A percentile compares a stretch with the other conserved stretches of the same genome.
Conservation (phyloP, 2,888 invertebrate species). For the Netelia fuscicornis region DNA sequence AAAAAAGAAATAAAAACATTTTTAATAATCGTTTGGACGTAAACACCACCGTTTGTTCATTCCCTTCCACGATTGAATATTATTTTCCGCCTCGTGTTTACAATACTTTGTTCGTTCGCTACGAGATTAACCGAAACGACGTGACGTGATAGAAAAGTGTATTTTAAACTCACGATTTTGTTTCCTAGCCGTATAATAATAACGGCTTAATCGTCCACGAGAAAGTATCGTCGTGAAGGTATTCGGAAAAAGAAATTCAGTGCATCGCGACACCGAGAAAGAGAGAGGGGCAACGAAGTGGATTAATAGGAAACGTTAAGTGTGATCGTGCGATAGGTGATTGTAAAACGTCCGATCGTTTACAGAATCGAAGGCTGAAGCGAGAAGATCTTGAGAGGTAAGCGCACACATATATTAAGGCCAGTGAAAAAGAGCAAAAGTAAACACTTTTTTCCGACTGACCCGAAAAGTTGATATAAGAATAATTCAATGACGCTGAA, state of each 20-base stretch:
- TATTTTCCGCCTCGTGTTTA: too few relatives aligned
- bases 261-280: constrained; percentile 28
- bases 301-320: constrained; percentile 39
- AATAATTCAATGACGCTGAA: too few relatives aligned
- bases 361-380: constrained; percentile 9
- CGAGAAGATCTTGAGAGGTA: not conserved
- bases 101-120: not conserved
- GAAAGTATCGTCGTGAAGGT: not conserved
- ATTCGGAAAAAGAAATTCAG: not conserved
- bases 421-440: too few relatives aligned
- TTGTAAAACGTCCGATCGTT: constrained; percentile 2
- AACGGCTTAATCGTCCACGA: not conserved
- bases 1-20: not conserved
- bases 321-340: constrained; percentile 42
- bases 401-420: not conserved
- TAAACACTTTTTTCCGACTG: too few relatives aligned
- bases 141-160: not conserved
- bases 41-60: too few relatives aligned
- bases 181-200: not conserved
- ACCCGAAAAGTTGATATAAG: too few relatives aligned
- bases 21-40: too few relatives aligned
- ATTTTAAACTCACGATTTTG: not conserved
- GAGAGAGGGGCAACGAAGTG: constrained; percentile 4
- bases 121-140: not conserved
- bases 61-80: too few relatives aligned